These are phyloP conservation scores for Omphaloscelis lunosa DNA, from an alignment of 2,888 invertebrate species.

Conservation along the genomic window DNA sequence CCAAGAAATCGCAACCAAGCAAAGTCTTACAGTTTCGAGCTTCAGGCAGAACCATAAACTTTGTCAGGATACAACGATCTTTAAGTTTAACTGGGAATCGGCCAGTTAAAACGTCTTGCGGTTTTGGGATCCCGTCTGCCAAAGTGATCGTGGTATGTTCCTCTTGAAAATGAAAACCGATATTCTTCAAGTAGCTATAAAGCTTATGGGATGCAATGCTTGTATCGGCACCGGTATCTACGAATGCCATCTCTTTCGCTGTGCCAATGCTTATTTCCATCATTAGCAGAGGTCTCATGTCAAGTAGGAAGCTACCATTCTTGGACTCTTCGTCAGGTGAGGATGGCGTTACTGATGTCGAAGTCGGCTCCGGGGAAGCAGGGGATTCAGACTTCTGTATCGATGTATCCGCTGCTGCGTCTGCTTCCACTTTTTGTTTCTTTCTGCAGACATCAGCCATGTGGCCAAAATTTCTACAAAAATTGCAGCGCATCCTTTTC, in stretches of 20 bases:
- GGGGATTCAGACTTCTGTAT: not conserved
- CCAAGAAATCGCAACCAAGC: conserved; percentile 46
- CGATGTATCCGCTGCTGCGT: conserved; percentile 1
- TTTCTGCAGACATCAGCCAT: conserved; percentile 41
- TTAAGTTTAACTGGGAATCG: conserved; percentile 46
- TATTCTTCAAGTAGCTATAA: conserved; percentile 48
- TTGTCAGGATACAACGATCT: conserved; percentile 51
- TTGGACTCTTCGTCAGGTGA: not conserved
- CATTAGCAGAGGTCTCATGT: conserved; percentile 1
- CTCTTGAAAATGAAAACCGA: conserved; percentile 51
- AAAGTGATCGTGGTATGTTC: conserved; percentile 33
- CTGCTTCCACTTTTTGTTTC: conserved; percentile 32
- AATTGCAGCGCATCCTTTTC: conserved; percentile 46
- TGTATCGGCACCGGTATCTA: conserved; percentile 31
- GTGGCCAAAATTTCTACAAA: conserved; percentile 45
- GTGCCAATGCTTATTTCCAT: conserved; percentile 51
- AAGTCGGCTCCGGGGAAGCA: conserved; percentile 7
- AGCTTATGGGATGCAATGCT: conserved; percentile 50
- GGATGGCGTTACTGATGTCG: not conserved
- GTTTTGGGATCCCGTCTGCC: conserved; percentile 47
- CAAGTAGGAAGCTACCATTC: not conserved
- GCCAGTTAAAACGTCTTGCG: conserved; percentile 44
- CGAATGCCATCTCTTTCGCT: conserved; percentile 43
- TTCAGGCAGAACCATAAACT: conserved; percentile 48
- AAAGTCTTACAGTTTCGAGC: conserved; percentile 34